phyloP scores from a whole-genome alignment of 2,113 vertebrate genomes.

The Elephas maximus region DNA sequence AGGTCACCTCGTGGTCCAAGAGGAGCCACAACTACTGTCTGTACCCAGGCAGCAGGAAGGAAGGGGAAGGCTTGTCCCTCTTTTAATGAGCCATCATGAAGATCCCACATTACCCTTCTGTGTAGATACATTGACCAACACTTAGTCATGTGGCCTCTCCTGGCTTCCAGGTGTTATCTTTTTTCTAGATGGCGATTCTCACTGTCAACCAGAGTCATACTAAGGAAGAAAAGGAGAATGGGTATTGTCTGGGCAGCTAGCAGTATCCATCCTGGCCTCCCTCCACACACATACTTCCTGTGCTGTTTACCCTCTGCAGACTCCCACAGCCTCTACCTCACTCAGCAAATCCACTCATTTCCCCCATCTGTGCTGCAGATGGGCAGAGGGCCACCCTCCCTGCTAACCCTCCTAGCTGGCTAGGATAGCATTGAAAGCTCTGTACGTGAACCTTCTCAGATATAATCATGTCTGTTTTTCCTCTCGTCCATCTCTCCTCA shows the following conservation, averaged over 20 bases:
- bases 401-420: background rate
- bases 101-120: background rate
- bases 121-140: background rate
- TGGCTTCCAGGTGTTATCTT: background rate
- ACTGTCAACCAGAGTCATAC: background rate
- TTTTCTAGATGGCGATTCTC: background rate
- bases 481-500: background rate
- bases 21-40: background rate
- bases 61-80: background rate
- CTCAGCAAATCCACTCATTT: rapidly evolving
- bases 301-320: background rate
- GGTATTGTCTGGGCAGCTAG: no score
- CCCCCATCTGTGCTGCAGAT: rapidly evolving
- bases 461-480: background rate
- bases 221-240: no score
- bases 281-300: no score
- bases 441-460: background rate
- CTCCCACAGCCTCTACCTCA: background rate
- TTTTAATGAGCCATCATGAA: background rate
- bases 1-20: background rate
- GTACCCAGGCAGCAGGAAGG: background rate
- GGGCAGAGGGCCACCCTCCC: no score
- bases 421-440: background rate
- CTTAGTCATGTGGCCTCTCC: background rate
- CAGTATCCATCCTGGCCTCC: background rate